Percentiles rank a stretch among this genome's conserved stretches.
phyloP scores from a whole-genome alignment of 2,113 vertebrate genomes.

The Albula glossodonta region DNA sequence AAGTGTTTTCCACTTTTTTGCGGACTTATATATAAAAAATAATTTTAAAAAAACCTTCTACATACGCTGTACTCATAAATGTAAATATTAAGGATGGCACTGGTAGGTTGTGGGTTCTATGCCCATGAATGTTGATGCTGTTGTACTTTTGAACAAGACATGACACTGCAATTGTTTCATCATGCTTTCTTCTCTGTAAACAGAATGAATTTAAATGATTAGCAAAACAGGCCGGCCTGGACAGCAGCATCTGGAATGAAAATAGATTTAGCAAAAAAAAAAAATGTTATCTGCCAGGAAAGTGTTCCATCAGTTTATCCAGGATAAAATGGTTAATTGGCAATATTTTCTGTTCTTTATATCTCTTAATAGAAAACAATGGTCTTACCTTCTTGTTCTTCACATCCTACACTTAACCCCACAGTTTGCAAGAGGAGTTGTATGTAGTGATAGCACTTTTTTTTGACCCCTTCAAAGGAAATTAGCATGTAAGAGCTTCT shows the following conservation, averaged over 20 bases:
- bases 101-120: neutral
- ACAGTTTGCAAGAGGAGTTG: neutral
- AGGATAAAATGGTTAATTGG: no score
- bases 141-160: no score
- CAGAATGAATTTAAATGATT: no score
- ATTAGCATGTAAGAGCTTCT: conserved; percentile 58
- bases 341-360: no score
- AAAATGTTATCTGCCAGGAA: no score
- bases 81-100: no score
- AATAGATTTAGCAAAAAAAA: no score
- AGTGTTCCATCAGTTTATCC: no score
- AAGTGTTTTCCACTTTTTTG: neutral
- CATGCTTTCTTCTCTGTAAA: neutral
- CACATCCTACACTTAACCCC: neutral
- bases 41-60: neutral
- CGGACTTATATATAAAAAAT: neutral
- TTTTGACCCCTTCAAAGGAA: conserved; percentile 71
- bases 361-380: neutral
- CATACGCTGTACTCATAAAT: neutral
- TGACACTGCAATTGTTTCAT: no score
- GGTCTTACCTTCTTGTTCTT: neutral
- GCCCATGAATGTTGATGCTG: neutral
- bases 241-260: no score
- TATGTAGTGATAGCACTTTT: conserved; percentile 30
- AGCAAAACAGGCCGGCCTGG: no score